These are phyloP conservation scores for Aviceda subcristata DNA, from an alignment of 2,113 vertebrate genomes.

Conservation along the genomic window DNA sequence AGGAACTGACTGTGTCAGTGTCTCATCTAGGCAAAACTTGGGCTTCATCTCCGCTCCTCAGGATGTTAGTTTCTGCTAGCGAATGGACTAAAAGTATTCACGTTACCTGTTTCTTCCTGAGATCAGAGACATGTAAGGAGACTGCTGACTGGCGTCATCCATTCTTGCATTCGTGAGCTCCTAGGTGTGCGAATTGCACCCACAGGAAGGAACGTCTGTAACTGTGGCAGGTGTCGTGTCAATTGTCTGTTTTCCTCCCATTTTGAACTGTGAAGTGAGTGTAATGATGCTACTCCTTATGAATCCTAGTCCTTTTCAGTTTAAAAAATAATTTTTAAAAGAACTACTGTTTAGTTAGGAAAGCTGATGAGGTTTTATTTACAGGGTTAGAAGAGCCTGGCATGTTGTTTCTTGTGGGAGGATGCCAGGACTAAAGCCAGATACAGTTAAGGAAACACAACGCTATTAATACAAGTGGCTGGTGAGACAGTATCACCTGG, in stretches of 20 bases:
- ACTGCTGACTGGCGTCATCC: no score
- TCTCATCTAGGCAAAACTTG: not conserved
- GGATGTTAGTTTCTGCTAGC: not conserved
- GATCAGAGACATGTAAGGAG: not conserved
- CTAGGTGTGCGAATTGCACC: not conserved
- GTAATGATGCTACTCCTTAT: not conserved
- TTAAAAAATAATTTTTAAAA: not conserved
- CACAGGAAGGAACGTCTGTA: not conserved
- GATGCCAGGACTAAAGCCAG: not conserved
- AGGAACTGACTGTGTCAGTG: not conserved
- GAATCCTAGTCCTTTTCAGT: not conserved
- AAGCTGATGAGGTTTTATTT: not conserved
- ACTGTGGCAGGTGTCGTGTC: not conserved
- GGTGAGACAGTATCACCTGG: not conserved
- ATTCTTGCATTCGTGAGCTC: not conserved
- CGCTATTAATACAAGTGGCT: not conserved
- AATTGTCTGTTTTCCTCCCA: not conserved
- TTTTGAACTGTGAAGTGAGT: not conserved
- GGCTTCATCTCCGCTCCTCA: not conserved
- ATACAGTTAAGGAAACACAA: not conserved
- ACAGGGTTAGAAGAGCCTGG: not conserved
- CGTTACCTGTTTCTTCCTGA: not conserved
- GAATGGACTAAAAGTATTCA: not conserved
- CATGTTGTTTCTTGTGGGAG: not conserved
- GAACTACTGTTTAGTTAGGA: not conserved